Conservation (phyloP, 2,888 invertebrate genomes). For the Macrosiphum euphorbiae region DNA sequence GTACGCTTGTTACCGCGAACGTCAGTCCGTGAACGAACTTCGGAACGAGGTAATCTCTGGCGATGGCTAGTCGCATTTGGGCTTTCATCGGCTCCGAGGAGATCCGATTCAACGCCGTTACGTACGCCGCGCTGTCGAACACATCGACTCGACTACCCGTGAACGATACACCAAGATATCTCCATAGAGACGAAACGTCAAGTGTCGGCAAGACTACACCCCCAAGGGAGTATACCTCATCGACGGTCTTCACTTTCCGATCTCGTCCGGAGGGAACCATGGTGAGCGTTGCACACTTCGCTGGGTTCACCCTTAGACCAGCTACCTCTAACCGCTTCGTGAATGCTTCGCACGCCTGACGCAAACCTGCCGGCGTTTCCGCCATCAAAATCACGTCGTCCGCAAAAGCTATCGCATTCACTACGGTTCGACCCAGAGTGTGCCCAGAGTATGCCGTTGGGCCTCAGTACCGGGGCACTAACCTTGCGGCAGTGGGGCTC, state of each 20-base stretch:
- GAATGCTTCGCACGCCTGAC: background rate
- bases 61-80: background rate
- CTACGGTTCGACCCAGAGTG: no score
- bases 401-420: no score
- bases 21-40: background rate
- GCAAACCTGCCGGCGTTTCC: background rate
- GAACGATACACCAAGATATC: background rate
- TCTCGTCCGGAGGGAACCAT: background rate
- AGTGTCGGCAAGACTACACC: background rate
- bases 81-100: background rate
- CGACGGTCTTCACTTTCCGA: background rate
- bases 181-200: background rate
- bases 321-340: background rate
- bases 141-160: background rate
- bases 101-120: background rate
- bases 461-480: no score
- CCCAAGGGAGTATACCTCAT: accelerated
- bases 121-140: background rate
- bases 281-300: background rate
- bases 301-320: background rate
- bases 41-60: background rate
- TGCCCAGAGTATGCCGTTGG: no score
- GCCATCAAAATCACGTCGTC: background rate
- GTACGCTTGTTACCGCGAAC: background rate
- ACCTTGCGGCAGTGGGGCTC: no score